Evolutionary conservation across 2,113 vertebrate genomes (phyloP).

Genomic region (Halichoeres trimaculatus): DNA sequence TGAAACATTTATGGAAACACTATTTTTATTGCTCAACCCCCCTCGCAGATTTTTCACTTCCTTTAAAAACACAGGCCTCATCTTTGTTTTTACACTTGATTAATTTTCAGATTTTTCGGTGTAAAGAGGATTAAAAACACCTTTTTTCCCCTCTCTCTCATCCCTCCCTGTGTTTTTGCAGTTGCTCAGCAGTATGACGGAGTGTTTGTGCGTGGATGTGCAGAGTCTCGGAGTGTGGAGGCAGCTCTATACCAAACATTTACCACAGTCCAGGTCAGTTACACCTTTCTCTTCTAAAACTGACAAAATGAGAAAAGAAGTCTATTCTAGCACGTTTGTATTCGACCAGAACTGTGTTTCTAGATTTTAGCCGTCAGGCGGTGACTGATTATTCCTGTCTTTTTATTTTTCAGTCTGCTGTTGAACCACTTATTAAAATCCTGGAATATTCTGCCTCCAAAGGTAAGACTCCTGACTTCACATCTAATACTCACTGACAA

Average conservation of each 20-base stretch:
- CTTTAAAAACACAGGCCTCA: too few species aligned
- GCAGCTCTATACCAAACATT: slow-evolving; percentile 94
- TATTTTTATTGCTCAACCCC: too few species aligned
- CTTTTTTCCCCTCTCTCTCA: too few species aligned
- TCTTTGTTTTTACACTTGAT: too few species aligned
- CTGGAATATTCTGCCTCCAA: slow-evolving; percentile 87
- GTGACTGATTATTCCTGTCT: not conserved
- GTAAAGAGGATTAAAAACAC: not conserved
- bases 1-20: too few species aligned
- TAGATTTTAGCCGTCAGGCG: not conserved
- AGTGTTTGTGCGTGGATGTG: slow-evolving; percentile 90
- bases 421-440: slow-evolving; percentile 88
- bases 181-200: slow-evolving; percentile 90
- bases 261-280: slow-evolving; percentile 91
- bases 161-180: slow-evolving; percentile 55
- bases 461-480: slow-evolving; percentile 77
- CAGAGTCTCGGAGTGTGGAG: slow-evolving; percentile 93
- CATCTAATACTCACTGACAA: not conserved
- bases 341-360: not conserved
- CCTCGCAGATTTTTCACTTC: too few species aligned
- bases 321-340: not conserved
- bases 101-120: too few species aligned
- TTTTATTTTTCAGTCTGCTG: slow-evolving; percentile 84
- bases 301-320: not conserved
- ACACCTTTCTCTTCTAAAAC: not conserved